Conservation (phyloP, 23 tunicate species). For the Halocynthia aurantium region DNA sequence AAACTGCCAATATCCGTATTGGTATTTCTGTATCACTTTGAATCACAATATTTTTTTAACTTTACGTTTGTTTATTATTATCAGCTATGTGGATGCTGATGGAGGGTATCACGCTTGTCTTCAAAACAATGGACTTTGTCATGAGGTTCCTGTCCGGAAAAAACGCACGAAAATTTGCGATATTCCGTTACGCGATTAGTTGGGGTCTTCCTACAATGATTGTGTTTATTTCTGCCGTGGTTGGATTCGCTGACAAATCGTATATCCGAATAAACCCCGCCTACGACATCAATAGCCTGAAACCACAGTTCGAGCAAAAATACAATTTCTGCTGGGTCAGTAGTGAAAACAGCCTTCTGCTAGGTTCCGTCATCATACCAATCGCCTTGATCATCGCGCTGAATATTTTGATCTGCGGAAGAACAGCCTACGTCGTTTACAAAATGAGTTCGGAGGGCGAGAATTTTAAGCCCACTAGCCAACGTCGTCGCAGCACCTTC, state of each 20-base stretch:
- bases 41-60: background rate
- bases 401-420: conserved; percentile 17
- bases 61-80: background rate
- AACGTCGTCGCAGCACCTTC: background rate
- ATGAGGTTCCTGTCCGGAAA: conserved; percentile 14
- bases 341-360: background rate
- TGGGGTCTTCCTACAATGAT: conserved; percentile 34
- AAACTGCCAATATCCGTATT: no score
- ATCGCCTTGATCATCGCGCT: conserved; percentile 16
- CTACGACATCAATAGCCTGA: background rate
- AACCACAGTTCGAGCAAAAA: background rate
- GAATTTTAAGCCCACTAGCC: conserved; percentile 17
- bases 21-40: no score
- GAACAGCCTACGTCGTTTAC: conserved; percentile 31
- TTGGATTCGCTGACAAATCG: conserved; percentile 10
- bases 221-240: conserved; percentile 17
- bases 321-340: conserved; percentile 45
- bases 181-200: conserved; percentile 15
- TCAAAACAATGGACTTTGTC: conserved; percentile 46
- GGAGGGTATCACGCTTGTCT: conserved; percentile 49
- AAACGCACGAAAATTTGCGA: conserved; percentile 23
- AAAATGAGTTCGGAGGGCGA: conserved; percentile 28
- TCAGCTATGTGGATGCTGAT: conserved; percentile 55
- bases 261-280: conserved; percentile 23
- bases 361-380: conserved; percentile 37